These are phyloP conservation scores for Anoura caudifer DNA, from an alignment of 2,113 vertebrate species.

Conservation along the genomic window DNA sequence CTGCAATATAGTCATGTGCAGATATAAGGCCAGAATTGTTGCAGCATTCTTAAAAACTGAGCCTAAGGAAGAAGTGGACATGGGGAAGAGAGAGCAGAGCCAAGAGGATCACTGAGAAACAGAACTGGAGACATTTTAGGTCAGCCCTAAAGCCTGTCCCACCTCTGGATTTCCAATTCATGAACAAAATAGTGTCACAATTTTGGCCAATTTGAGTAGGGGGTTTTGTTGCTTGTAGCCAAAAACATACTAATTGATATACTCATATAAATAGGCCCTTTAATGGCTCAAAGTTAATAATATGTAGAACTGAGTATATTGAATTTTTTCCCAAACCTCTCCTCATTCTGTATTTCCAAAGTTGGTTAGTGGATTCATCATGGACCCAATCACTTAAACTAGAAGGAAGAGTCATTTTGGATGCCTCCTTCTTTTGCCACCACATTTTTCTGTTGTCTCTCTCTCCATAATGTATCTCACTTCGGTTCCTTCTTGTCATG, in stretches of 20 bases:
- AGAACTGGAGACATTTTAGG: background rate
- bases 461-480: background rate
- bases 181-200: background rate
- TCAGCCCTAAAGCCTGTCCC: background rate
- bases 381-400: background rate
- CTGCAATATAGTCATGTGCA: background rate
- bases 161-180: background rate
- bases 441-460: background rate
- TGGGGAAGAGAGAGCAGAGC: background rate
- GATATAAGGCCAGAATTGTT: background rate
- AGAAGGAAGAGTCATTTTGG: background rate
- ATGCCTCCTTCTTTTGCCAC: background rate
- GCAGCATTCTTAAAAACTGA: background rate
- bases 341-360: background rate
- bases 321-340: background rate
- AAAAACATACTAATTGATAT: background rate
- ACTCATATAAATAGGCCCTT: background rate
- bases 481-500: background rate
- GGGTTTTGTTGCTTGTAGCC: background rate
- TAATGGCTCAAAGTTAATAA: background rate
- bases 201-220: background rate
- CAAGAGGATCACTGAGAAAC: background rate
- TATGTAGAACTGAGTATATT: background rate
- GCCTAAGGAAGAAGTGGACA: background rate
- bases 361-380: background rate